Conservation (phyloP, 2,888 invertebrate species). For the Dryobotodes eremita region DNA sequence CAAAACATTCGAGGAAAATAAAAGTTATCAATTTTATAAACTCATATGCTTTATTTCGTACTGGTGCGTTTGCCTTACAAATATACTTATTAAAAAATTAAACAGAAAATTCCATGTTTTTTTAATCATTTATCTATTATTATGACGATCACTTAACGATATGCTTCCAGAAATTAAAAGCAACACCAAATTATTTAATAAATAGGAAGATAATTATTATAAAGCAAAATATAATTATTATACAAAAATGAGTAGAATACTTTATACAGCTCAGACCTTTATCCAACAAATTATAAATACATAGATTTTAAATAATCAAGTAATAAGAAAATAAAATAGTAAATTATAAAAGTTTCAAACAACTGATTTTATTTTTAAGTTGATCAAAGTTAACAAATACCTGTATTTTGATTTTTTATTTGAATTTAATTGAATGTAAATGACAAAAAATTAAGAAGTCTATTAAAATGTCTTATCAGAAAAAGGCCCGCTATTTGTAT, state of each 20-base stretch:
- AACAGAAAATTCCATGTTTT: slow-evolving; percentile 74
- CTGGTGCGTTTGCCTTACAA: slow-evolving; percentile 90
- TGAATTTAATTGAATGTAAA: no score
- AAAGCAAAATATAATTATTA: slow-evolving; percentile 64
- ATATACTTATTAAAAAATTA: slow-evolving; percentile 88
- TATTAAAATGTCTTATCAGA: slow-evolving; percentile 62
- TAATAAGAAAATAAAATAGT: background rate
- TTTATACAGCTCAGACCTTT: slow-evolving; percentile 68
- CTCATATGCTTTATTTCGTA: slow-evolving; percentile 91
- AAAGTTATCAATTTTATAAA: slow-evolving; percentile 78
- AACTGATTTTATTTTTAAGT: background rate
- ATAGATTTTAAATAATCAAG: slow-evolving; percentile 14
- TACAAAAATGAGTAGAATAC: slow-evolving; percentile 67
- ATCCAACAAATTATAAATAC: slow-evolving; percentile 53
- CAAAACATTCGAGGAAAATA: slow-evolving; percentile 8
- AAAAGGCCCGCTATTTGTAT: slow-evolving; percentile 76
- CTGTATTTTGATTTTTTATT: no score
- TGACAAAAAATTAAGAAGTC: background rate
- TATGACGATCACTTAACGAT: slow-evolving; percentile 86
- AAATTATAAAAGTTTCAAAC: background rate
- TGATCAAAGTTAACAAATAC: background rate
- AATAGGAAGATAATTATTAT: slow-evolving; percentile 72
- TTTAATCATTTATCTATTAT: slow-evolving; percentile 78
- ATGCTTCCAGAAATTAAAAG: slow-evolving; percentile 84
- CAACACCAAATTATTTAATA: slow-evolving; percentile 75